Base-by-base conservation (phyloP, 2,888 invertebrate genomes). In the Subacronicta megacephala region DNA sequence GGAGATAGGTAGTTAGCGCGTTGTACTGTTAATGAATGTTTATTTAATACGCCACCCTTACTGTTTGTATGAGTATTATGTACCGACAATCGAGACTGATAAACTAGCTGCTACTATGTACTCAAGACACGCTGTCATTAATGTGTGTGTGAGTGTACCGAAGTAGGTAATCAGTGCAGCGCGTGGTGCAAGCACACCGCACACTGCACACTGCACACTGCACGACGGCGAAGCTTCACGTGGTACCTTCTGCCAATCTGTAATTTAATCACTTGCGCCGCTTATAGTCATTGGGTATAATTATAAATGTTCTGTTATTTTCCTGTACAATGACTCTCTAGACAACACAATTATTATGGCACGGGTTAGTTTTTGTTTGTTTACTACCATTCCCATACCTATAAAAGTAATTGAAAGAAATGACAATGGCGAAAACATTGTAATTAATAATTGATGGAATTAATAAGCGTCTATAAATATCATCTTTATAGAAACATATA, bases 1-100 rank as follows among this genome's bases (percentile, higher is more conserved):
- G 18, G 1, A 12, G 2, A 13, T 40, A 40, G 20, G 13, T 43
- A 26, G 29, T 20, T 43, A 31, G 17, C 23, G 23, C 26, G 17
- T 12, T 51, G 31, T 16, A 7, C 10, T 15, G 26, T 18, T 63
- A 38, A 43, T 56, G 26, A 31, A 7, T 51, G 51, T 64, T 64
- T 47, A 36, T 44, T 38, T 42, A 51, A 50, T 50, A 26, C 46
- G 17, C 31, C 44, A 29, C n/a, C 18, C 2, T 31, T 20, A 20
- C 18, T 36, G 41, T 42, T 64, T 64, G 44, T 41, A 51, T 41
- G 49, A 60, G 33, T 33, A 36, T 37, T 38, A 15, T 15, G 44
- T 37, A 51, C 31, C 59, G 49, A 60, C 29, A 37, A 36, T 37
- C 59, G 42, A 36, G 15, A 38, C 67, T 64, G 64, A 64, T 64